Evolutionary conservation across 1,140 invertebrate genomes (phyloP).

Genomic region (Drosophila kanapiae): DNA sequence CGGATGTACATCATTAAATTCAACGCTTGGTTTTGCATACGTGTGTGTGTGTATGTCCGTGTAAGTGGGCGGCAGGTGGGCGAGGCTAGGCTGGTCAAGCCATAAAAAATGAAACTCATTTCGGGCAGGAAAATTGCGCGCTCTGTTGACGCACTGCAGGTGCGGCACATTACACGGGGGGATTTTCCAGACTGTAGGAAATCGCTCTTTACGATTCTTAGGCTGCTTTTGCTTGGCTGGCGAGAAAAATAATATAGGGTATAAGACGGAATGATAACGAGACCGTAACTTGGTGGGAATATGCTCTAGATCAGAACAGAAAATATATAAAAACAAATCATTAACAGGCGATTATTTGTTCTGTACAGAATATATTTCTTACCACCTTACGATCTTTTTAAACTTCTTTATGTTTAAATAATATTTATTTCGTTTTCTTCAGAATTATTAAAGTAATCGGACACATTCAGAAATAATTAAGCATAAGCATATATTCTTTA

Average conservation of each 20-base stretch:
- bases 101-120: slow-evolving; percentile 62
- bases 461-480: too few relatives aligned
- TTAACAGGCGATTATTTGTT: too few relatives aligned
- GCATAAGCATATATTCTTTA: too few relatives aligned
- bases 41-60: slow-evolving; percentile 18
- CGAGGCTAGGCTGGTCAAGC: slow-evolving; percentile 43
- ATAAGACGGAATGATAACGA: neutral
- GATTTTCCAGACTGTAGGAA: slow-evolving; percentile 41
- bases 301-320: neutral
- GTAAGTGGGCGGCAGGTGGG: neutral
- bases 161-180: slow-evolving; percentile 60
- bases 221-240: slow-evolving; percentile 27
- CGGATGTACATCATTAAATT: slow-evolving; percentile 57
- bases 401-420: too few relatives aligned
- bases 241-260: neutral
- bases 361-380: too few relatives aligned
- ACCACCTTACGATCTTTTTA: too few relatives aligned
- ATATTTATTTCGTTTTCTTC: too few relatives aligned
- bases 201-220: slow-evolving; percentile 54
- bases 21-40: slow-evolving; percentile 55
- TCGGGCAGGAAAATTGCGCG: slow-evolving; percentile 54
- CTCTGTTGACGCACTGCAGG: slow-evolving; percentile 73
- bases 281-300: neutral
- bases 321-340: neutral
- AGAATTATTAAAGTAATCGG: too few relatives aligned